phyloP scores from a whole-genome alignment of 2,113 vertebrate species.

The Macquaria australasica region DNA sequence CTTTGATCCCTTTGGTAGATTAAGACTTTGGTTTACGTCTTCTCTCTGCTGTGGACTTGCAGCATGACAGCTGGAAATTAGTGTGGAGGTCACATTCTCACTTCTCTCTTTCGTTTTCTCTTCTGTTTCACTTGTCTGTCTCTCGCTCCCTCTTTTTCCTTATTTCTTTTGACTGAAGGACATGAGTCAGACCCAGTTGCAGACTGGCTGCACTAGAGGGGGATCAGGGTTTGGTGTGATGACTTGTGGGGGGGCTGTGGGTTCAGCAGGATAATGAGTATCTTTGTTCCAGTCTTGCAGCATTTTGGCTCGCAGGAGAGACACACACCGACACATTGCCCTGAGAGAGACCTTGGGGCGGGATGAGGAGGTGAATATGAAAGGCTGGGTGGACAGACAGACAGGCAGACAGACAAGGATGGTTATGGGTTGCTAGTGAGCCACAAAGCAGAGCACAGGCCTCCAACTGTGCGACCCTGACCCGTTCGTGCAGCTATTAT shows the following conservation, averaged over 20 bases:
- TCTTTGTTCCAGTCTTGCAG: constrained; percentile 44
- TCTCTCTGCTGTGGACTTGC: constrained; percentile 5
- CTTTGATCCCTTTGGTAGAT: constrained; percentile 5
- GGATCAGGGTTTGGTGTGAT: constrained; percentile 76
- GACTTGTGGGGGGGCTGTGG: constrained; percentile 59
- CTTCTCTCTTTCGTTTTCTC: constrained; percentile 32
- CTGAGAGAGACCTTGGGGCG: constrained; percentile 14
- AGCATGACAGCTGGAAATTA: constrained; percentile 32
- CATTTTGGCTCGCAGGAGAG: constrained; percentile 34
- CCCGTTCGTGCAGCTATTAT: constrained; percentile 49
- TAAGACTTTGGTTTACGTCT: background rate
- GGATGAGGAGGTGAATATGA: constrained; percentile 30
- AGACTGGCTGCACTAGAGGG: background rate
- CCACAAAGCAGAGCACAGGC: constrained; percentile 35
- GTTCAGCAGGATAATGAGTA: constrained; percentile 27
- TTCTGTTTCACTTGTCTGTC: constrained; percentile 25
- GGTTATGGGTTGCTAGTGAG: constrained; percentile 29
- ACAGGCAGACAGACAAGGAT: constrained; percentile 15
- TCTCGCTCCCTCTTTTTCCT: background rate
- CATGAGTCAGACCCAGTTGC: constrained; percentile 41
- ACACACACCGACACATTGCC: constrained; percentile 33
- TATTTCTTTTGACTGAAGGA: constrained; percentile 35
- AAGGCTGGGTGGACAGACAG: constrained; percentile 16
- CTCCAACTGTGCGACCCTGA: constrained; percentile 56
- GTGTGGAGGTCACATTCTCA: constrained; percentile 25